Conservation (phyloP, 23 tunicate genomes). For the Aplidium turbinatum region DNA sequence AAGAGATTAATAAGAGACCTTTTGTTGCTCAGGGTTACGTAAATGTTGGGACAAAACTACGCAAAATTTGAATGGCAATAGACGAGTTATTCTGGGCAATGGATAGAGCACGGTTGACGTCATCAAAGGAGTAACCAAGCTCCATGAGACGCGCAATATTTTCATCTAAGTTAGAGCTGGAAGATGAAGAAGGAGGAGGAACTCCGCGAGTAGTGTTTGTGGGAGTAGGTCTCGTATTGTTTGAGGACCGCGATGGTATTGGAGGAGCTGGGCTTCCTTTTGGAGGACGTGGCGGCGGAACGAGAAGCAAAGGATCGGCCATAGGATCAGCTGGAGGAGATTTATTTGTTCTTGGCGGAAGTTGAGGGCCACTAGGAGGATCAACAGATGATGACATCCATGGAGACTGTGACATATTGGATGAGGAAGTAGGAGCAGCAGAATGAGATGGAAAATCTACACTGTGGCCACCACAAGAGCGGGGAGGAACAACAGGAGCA, state of each 20-base stretch:
- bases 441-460: conserved; percentile 6
- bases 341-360: conserved; percentile 65
- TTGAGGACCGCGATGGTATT: conserved; percentile 11
- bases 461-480: conserved; percentile 14
- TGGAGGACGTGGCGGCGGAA: conserved; percentile 78
- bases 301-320: conserved; percentile 27
- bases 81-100: conserved; percentile 70
- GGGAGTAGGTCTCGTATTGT: conserved; percentile 2
- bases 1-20: no score
- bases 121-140: conserved; percentile 84
- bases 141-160: conserved; percentile 91
- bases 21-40: no score
- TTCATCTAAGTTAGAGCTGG: conserved; percentile 38
- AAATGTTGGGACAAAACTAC: conserved; percentile 50
- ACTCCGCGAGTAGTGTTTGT: neutral
- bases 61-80: conserved; percentile 71
- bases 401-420: neutral
- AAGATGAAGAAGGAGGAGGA: conserved; percentile 30
- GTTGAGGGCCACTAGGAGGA: conserved; percentile 11
- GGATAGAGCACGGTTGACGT: conserved; percentile 77
- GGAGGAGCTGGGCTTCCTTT: conserved; percentile 32
- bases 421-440: neutral
- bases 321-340: neutral
- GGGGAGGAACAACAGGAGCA: conserved; percentile 57
- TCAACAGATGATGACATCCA: conserved; percentile 3